phyloP scores from a whole-genome alignment of 1,140 invertebrate species.

The Danaus melanippus region DNA sequence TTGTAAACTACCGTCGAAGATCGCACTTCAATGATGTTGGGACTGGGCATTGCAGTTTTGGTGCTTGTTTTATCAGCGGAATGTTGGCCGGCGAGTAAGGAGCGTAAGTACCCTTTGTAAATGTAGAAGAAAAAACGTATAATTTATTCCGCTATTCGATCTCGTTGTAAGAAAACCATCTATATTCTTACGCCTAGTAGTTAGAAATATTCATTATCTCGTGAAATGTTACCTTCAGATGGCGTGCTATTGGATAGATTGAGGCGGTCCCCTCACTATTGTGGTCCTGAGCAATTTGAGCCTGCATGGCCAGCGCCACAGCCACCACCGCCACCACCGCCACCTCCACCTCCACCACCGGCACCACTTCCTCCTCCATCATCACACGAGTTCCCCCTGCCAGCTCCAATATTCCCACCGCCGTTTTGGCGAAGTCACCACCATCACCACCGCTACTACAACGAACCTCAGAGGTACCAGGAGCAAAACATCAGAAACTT shows the following conservation, averaged over 20 bases:
- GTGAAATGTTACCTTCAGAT: conserved; percentile 19
- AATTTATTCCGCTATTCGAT: too few species aligned
- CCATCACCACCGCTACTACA: conserved; percentile 11
- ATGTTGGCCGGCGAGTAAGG: conserved; percentile 15
- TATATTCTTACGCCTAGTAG: not conserved
- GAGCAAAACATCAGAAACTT: not conserved
- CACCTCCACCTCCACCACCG: conserved; percentile 23
- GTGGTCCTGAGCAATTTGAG: not conserved
- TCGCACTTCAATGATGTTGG: conserved; percentile 34
- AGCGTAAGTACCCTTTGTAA: conserved; percentile 33
- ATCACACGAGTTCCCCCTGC: conserved; percentile 23
- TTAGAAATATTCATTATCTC: not conserved
- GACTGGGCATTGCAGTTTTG: conserved; percentile 29
- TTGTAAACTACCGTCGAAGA: conserved; percentile 19
- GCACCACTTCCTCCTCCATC: conserved; percentile 26
- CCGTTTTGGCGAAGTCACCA: conserved; percentile 9
- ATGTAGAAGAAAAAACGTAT: not conserved
- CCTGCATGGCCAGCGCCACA: conserved; percentile 10
- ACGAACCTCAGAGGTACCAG: not conserved
- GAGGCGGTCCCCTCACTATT: conserved; percentile 34
- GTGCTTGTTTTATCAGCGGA: conserved; percentile 19
- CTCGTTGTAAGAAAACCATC: too few species aligned
- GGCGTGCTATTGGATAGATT: conserved; percentile 23
- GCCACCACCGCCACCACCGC: conserved; percentile 14
- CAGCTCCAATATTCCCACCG: conserved; percentile 12